Conservation (phyloP, 2,113 vertebrate genomes). For the Dromiciops gliroides region DNA sequence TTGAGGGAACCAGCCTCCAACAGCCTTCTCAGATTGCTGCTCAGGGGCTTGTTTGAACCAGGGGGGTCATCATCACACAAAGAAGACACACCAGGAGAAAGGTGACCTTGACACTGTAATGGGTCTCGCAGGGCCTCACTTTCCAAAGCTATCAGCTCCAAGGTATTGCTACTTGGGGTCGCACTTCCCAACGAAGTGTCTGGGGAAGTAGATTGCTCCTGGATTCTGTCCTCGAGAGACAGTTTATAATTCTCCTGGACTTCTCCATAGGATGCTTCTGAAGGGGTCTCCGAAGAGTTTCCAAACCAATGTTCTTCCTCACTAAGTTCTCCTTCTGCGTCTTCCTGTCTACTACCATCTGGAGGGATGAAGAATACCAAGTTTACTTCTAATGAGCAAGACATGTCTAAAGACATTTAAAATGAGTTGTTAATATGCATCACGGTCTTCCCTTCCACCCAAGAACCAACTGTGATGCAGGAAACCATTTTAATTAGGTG, state of each 20-base stretch:
- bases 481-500: not conserved
- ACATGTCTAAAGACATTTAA: conserved; percentile 11
- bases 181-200: conserved; percentile 95
- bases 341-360: conserved; percentile 96
- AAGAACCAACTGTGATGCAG: not conserved
- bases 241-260: conserved; percentile 94
- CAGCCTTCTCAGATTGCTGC: conserved; percentile 95
- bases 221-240: conserved; percentile 88
- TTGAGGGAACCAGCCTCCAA: conserved; percentile 96
- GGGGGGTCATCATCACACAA: conserved; percentile 92
- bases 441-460: conserved; percentile 27
- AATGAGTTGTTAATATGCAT: not conserved
- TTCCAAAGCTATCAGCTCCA: conserved; percentile 91
- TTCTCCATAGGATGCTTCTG: conserved; percentile 97
- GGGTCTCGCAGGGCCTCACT: conserved; percentile 86
- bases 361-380: conserved; percentile 73
- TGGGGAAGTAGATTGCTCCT: conserved; percentile 90
- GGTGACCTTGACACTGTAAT: conserved; percentile 89
- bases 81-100: conserved; percentile 93
- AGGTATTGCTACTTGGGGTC: conserved; percentile 92
- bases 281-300: conserved; percentile 96
- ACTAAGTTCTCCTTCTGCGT: conserved; percentile 89
- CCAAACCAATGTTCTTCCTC: conserved; percentile 97
- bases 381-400: conserved; percentile 73
- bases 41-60: conserved; percentile 93